phyloP scores from a whole-genome alignment of 2,113 vertebrate genomes.

The Hypocryptadius cinnamomeus region DNA sequence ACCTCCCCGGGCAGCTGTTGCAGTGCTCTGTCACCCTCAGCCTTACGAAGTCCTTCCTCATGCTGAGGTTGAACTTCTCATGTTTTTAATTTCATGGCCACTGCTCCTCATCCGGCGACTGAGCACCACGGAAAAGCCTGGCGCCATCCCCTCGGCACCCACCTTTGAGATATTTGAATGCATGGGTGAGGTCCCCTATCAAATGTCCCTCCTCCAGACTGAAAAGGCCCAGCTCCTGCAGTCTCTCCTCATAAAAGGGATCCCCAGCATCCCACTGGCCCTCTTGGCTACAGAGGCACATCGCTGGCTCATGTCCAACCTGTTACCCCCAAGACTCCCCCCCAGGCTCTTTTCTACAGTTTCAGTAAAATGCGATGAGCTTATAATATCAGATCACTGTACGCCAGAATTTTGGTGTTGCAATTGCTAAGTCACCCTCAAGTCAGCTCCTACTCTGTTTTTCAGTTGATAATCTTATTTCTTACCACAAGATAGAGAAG shows the following conservation, averaged over 20 bases:
- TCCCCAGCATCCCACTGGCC: neutral
- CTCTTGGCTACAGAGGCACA: neutral
- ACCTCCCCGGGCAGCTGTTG: neutral
- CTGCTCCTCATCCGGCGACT: neutral
- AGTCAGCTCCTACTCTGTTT: neutral
- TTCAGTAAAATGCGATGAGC: neutral
- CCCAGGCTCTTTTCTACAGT: neutral
- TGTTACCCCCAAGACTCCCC: no score
- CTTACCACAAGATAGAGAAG: neutral
- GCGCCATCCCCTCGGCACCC: rapidly evolving
- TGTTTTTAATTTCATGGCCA: neutral
- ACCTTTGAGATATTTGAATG: no score
- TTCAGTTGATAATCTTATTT: neutral
- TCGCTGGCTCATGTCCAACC: rapidly evolving
- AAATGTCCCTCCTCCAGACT: neutral
- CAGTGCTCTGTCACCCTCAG: neutral
- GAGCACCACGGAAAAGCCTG: neutral
- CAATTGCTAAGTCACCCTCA: neutral
- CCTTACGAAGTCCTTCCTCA: rapidly evolving
- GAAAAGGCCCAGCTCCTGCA: neutral
- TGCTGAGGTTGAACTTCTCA: rapidly evolving
- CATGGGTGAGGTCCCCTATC: rapidly evolving
- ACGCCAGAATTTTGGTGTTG: neutral
- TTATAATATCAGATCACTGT: neutral
- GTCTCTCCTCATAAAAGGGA: neutral